These are phyloP conservation scores for Epinephelus malabaricus DNA, from an alignment of 2,797 vertebrate species.

Conservation along the genomic window DNA sequence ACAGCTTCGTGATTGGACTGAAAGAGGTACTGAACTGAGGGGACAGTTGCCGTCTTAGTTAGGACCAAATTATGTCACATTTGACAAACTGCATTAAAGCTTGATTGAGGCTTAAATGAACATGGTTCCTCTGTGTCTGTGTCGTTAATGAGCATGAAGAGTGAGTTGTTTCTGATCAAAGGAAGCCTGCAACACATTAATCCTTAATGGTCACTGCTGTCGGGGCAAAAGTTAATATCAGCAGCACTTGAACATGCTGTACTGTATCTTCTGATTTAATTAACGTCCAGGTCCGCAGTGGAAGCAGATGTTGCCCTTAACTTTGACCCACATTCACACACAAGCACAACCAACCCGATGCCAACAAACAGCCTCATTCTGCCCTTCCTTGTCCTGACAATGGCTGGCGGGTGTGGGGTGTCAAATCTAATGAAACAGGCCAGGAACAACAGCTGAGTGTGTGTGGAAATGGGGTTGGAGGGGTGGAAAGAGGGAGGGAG, in stretches of 20 bases:
- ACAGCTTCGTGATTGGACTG: constrained; percentile 11
- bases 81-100: constrained; percentile 11
- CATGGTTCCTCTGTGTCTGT: constrained; percentile 34
- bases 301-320: constrained; percentile 61
- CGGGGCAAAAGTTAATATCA: neutral
- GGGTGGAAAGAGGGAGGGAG: neutral
- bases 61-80: neutral
- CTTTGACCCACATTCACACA: constrained; percentile 57
- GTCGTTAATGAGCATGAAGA: neutral
- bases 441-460: constrained; percentile 77
- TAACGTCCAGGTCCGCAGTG: constrained; percentile 18
- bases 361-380: constrained; percentile 67
- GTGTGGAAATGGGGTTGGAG: constrained; percentile 43
- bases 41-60: constrained; percentile 22
- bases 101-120: constrained; percentile 4
- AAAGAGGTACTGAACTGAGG: constrained; percentile 3
- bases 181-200: neutral
- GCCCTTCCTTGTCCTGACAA: constrained; percentile 74
- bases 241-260: neutral
- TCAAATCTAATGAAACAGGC: constrained; percentile 75
- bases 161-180: neutral
- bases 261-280: constrained; percentile 34
- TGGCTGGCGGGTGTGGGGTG: constrained; percentile 68
- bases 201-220: neutral
- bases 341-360: constrained; percentile 46